Evolutionary conservation across 1,140 invertebrate species (phyloP), one percentile per base, ranked within the genome.

Genomic region (Drosophila nasuta): DNA sequence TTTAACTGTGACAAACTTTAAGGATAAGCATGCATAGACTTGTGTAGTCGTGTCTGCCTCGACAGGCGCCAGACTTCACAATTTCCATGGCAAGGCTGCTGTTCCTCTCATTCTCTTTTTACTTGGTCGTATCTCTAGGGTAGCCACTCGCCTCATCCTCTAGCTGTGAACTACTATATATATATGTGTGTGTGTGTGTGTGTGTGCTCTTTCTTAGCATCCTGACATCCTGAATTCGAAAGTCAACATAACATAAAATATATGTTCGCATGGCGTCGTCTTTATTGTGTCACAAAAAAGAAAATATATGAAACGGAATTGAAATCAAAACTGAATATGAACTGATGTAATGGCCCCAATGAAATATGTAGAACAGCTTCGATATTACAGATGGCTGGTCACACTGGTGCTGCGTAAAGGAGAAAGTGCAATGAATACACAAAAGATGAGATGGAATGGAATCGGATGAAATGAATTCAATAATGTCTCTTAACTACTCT

Each of bases 1-100:
- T 89, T 88, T 89, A 89, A 88, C 85, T 89, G 83, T 89, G 85
- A 88, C 80, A 88, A 88, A 88, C 81, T 88, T 88, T 83, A 74
- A 77, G 82, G 82, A 85, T 86, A 86, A 86, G 79, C 82, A 86
- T 69, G 69, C 82, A 78, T 66, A 71, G 71, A 75, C 72, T 75
- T 54, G 49, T 75, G 58, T 69, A 62, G 56, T 68, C 59, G 43
- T 75, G 59, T 70, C 72, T 70, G 66, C 51, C 17, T 56, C 70
- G 54, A 66, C 52, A 65, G 62, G 10, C 41, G 63, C 62, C 65
- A 65, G 65, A 67, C 70, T 52, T 57, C 57, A 59, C 57, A 69
- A 62, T 69, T 69, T 68, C 54, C 57, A 63, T 69, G 65, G 65
- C 13, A 41, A 65, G 17, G 30, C 20, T 7, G 6, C 17, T 38